Conservation (phyloP, 2,888 invertebrate species). For the Pogonocherus hispidulus region DNA sequence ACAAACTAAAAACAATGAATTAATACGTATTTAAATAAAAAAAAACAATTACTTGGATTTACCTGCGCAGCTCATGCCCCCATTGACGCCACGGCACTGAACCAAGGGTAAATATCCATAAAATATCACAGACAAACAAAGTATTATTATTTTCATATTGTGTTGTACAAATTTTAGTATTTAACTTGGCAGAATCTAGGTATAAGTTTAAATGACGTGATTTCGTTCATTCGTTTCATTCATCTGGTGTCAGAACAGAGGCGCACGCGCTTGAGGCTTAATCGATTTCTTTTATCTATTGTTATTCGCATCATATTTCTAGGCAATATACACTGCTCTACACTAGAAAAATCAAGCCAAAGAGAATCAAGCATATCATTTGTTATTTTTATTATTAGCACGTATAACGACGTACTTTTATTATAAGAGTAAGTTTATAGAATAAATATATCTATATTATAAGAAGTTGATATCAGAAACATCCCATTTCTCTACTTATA, state of each 20-base stretch:
- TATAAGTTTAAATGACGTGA: neutral
- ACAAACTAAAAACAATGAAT: constrained; percentile 50
- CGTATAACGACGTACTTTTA: no score
- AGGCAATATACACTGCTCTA: neutral
- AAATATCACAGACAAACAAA: constrained; percentile 20
- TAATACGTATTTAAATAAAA: neutral
- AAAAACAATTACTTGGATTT: constrained; percentile 3
- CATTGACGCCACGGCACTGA: constrained; percentile 53
- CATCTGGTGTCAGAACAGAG: neutral
- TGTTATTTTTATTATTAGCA: no score
- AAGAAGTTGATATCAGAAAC: no score
- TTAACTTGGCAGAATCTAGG: neutral
- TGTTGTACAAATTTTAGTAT: neutral
- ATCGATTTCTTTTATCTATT: neutral
- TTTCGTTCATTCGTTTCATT: constrained; percentile 10
- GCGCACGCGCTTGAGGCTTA: constrained; percentile 3
- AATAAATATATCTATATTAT: no score
- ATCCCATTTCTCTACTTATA: no score
- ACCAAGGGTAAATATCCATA: constrained; percentile 61
- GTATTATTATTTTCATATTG: constrained; percentile 12
- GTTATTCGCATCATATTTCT: neutral
- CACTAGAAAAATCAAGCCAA: no score
- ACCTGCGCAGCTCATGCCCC: constrained; percentile 59
- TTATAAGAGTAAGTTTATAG: no score
- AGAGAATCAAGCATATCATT: no score